Conservation (phyloP, 2,113 vertebrate genomes). For the Macquaria ambigua region DNA sequence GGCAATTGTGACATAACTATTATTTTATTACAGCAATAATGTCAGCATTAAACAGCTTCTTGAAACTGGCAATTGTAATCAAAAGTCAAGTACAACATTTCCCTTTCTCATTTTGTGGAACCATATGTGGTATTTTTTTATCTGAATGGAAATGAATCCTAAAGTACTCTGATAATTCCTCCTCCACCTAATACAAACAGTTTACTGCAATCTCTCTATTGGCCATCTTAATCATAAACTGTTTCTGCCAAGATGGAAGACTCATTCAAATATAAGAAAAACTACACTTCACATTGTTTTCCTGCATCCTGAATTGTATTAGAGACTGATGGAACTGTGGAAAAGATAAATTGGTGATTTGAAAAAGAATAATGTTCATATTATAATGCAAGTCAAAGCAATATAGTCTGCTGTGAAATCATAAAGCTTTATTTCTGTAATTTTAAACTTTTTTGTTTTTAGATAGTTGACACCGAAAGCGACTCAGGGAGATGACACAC, state of each 20-base stretch:
- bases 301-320: neutral
- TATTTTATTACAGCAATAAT: neutral
- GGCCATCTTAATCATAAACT: neutral
- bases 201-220: neutral
- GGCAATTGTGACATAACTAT: neutral
- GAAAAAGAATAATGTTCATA: neutral
- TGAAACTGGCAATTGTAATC: neutral
- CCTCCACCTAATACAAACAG: neutral
- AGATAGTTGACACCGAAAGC: neutral
- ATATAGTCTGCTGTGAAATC: neutral
- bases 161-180: neutral
- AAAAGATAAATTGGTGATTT: conserved; percentile 26
- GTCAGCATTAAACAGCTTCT: neutral
- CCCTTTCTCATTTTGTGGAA: neutral
- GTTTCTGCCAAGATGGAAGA: neutral
- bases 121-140: neutral
- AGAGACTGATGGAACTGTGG: conserved; percentile 8
- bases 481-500: neutral
- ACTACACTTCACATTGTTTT: neutral
- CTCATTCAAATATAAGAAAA: neutral
- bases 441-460: neutral
- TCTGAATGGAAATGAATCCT: neutral
- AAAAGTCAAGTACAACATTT: neutral
- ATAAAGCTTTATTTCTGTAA: neutral
- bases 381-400: neutral